Conservation (phyloP, 1,140 invertebrate species). For the Leptinotarsa undecemlineata region DNA sequence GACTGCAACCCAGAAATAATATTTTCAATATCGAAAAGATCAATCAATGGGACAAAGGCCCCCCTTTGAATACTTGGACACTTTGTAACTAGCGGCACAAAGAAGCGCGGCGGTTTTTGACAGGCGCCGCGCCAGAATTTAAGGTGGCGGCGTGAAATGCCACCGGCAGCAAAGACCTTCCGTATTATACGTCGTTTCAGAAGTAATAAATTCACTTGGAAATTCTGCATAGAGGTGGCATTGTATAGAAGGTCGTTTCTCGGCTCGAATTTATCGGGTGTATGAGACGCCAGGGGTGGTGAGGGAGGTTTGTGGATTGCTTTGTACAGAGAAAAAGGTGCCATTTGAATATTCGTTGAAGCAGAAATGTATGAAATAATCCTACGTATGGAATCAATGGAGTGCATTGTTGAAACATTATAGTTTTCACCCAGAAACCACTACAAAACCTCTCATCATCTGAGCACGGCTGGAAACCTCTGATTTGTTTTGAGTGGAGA, state of each 20-base stretch:
- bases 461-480: no score
- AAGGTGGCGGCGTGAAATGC: conserved; percentile 19
- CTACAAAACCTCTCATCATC: no score
- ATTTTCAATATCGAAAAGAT: conserved; percentile 23
- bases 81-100: conserved; percentile 12
- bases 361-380: no score
- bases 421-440: no score
- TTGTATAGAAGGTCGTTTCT: conserved; percentile 18
- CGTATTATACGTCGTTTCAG: conserved; percentile 23
- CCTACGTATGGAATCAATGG: accelerated
- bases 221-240: conserved; percentile 22
- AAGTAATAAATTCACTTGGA: conserved; percentile 17
- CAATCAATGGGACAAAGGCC: conserved; percentile 11
- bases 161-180: conserved; percentile 17
- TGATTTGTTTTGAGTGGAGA: no score
- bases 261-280: conserved; percentile 9
- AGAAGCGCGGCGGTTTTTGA: conserved; percentile 20
- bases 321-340: no score
- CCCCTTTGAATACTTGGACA: conserved; percentile 22
- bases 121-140: conserved; percentile 17
- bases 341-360: no score
- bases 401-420: no score
- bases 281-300: background rate
- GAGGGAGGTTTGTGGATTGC: background rate
- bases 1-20: background rate